These are phyloP conservation scores for Hycleus cichorii DNA, from an alignment of 1,140 invertebrate species.

Conservation along the genomic window DNA sequence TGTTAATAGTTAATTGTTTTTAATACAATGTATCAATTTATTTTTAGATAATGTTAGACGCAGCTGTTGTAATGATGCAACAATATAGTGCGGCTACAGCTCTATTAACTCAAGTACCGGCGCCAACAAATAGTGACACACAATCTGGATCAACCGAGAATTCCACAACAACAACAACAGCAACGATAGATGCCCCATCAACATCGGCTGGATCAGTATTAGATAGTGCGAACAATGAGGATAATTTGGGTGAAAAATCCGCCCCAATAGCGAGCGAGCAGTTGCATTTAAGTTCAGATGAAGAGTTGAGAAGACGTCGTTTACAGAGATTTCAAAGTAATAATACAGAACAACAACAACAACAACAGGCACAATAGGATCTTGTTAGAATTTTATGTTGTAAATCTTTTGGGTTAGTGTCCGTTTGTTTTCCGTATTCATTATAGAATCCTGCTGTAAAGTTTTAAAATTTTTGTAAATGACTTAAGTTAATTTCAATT, in stretches of 20 bases:
- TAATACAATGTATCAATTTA: not conserved
- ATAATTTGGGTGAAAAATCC: slow-evolving; percentile 22
- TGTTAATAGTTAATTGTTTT: too few species aligned
- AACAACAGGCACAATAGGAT: too few species aligned
- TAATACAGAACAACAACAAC: too few species aligned
- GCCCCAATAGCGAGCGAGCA: slow-evolving; percentile 9
- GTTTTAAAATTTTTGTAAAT: too few species aligned
- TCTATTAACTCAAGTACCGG: slow-evolving; percentile 25
- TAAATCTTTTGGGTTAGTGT: too few species aligned
- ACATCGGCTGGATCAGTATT: slow-evolving; percentile 3
- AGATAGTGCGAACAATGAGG: slow-evolving; percentile 8
- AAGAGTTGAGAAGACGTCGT: slow-evolving; percentile 59
- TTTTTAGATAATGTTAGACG: slow-evolving; percentile 65
- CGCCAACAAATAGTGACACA: not conserved
- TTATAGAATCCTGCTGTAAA: too few species aligned
- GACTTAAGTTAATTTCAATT: not conserved
- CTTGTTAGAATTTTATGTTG: too few species aligned
- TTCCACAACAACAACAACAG: not conserved
- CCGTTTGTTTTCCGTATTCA: too few species aligned
- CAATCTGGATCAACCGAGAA: not conserved
- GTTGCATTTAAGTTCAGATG: slow-evolving; percentile 10
- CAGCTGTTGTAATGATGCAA: slow-evolving; percentile 80
- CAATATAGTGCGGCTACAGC: slow-evolving; percentile 68
- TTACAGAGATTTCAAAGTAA: slow-evolving; percentile 55
- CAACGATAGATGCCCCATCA: not conserved